phyloP scores from a whole-genome alignment of 23 tunicate genomes.

The Diplosoma virens region DNA sequence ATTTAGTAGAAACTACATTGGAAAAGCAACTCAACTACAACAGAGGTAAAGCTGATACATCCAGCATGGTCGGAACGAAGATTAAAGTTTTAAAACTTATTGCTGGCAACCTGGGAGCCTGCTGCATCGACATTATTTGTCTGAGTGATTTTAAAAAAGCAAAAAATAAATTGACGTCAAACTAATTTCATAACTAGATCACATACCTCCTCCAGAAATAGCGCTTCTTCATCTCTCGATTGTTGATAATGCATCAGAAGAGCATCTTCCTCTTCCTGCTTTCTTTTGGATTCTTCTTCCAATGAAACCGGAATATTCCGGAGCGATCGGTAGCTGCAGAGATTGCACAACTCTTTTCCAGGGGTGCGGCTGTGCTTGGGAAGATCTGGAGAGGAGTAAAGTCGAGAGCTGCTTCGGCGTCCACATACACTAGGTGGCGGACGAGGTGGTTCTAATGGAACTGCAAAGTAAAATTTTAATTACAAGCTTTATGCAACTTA shows the following conservation, averaged over 20 bases:
- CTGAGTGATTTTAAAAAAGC: too few species aligned
- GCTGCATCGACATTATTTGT: too few species aligned
- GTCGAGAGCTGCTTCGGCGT: slow-evolving; percentile 12
- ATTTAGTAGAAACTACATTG: too few species aligned
- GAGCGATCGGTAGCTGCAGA: slow-evolving; percentile 81
- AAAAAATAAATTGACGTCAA: too few species aligned
- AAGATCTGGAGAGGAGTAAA: slow-evolving; percentile 68
- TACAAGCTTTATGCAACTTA: too few species aligned
- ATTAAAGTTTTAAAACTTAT: too few species aligned
- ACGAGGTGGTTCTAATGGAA: slow-evolving; percentile 64
- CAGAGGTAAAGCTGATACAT: too few species aligned
- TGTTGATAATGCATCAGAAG: slow-evolving; percentile 84
- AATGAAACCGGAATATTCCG: slow-evolving; percentile 82
- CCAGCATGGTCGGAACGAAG: too few species aligned
- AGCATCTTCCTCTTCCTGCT: slow-evolving; percentile 70
- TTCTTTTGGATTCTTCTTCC: slow-evolving; percentile 70
- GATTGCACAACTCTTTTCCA: slow-evolving; percentile 82
- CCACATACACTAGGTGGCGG: slow-evolving; percentile 24
- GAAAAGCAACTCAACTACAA: too few species aligned
- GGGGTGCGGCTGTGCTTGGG: slow-evolving; percentile 49
- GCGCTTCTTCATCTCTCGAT: slow-evolving; percentile 77
- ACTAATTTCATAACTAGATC: too few species aligned
- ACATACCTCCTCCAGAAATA: slow-evolving; percentile 55
- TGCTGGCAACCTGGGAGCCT: too few species aligned
- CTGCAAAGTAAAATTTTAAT: too few species aligned